Evolutionary conservation across 1,140 invertebrate genomes (phyloP), one percentile per base, ranked within the genome.

Genomic region (Ylistrum balloti): DNA sequence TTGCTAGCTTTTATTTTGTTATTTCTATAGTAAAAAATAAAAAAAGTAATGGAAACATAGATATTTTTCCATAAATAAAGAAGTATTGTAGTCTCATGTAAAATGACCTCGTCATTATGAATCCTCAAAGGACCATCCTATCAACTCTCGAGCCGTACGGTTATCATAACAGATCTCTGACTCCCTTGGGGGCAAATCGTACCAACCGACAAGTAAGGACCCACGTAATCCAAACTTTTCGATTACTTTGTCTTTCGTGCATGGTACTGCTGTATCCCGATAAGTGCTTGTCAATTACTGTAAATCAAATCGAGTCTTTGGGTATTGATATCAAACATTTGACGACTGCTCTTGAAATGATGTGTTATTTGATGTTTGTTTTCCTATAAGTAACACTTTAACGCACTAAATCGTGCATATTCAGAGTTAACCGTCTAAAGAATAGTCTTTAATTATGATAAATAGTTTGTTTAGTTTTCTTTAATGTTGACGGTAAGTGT

Each of bases 291-390:
- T 74, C 56, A n/a, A 74, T 74, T 74, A 74, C 56, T 28, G 22
- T 5, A 38, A 38, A 74, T 74, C 56, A 74, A n/a, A 74, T 28
- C n/a, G 22, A 74, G 56, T 9, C 56, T n/a, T 74, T n/a, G 17
- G 9, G 28, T 74, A 74, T 28, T 28, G 56, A 74, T 74, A 74
- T 74, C 56, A 74, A 74, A 74, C 28, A 74, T 74, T 74, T 74
- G 56, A 74, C n/a, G 28, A 74, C 28, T n/a, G 22, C 56, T 74
- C 56, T 74, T 74, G 17, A 28, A 74, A n/a, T 74, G 56, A 74
- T 28, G 56, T 74, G 28, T 74, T 28, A 74, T 74, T 74, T n/a
- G 22, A 74, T 74, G 56, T 74, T 74, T 74, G 56, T 74, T 74
- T 74, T 74, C n/a, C 11, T 3, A 74, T 74, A 74, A 74, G 17